A percentile compares a stretch with the other conserved stretches of the same genome.
These are phyloP conservation scores for Pseudopipra pipra DNA, from an alignment of 2,113 vertebrate species.

Conservation along the genomic window DNA sequence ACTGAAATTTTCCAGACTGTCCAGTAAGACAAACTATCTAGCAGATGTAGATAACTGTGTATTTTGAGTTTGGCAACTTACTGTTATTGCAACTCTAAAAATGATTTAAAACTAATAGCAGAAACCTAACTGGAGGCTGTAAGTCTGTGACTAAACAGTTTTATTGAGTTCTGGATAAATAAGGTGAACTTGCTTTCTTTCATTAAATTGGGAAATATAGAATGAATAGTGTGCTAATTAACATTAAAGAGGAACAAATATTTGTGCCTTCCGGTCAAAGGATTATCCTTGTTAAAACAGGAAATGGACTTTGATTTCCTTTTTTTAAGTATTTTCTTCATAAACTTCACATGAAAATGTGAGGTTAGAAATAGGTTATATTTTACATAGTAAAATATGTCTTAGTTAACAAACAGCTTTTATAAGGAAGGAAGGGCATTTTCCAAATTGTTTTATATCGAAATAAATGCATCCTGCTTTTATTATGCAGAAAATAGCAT, in stretches of 20 bases:
- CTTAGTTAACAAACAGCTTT: neutral
- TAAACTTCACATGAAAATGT: neutral
- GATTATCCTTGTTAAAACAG: conserved; percentile 57
- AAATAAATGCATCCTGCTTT: neutral
- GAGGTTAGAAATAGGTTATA: conserved; percentile 43
- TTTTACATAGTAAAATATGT: neutral
- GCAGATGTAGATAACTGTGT: conserved; percentile 22
- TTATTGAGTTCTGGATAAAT: conserved; percentile 30
- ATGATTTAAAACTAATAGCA: conserved; percentile 33
- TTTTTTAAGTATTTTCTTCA: conserved; percentile 29
- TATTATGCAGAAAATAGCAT: neutral
- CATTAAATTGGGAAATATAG: neutral
- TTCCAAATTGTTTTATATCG: neutral
- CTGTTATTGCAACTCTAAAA: conserved; percentile 26
- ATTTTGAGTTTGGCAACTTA: conserved; percentile 8
- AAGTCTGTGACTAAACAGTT: conserved; percentile 47
- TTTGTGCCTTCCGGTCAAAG: conserved; percentile 47
- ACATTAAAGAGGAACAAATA: conserved; percentile 4
- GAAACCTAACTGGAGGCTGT: conserved; percentile 37
- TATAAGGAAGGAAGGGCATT: neutral
- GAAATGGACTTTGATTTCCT: conserved; percentile 47
- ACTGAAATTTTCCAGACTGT: neutral
- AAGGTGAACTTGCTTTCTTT: conserved; percentile 38
- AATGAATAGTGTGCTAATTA: conserved; percentile 10
- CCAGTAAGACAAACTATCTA: neutral